Evolutionary conservation across 2,113 vertebrate species (phyloP).

Genomic region (Dendropsophus ebraccatus): DNA sequence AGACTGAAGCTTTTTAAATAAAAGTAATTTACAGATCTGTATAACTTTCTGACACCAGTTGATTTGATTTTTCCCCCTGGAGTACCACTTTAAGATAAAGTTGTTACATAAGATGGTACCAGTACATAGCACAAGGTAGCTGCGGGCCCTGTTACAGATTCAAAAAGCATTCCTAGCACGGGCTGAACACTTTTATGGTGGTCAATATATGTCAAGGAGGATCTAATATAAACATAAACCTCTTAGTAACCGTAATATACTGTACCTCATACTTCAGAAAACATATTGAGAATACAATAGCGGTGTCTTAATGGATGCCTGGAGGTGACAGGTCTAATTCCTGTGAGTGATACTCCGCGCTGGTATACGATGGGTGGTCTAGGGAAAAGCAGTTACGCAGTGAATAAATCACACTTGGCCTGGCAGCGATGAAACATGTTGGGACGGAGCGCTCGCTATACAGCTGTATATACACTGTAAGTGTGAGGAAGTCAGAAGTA

Average conservation of each 20-base stretch:
- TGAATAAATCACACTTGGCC: slow-evolving; percentile 51
- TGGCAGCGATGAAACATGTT: slow-evolving; percentile 38
- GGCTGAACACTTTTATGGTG: not conserved
- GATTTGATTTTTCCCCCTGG: no score
- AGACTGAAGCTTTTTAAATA: no score
- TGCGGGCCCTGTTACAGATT: no score
- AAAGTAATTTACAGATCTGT: no score
- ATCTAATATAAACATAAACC: slow-evolving; percentile 18
- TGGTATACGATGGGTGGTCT: slow-evolving; percentile 28
- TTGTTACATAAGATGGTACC: no score
- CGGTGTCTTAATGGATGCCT: slow-evolving; percentile 32
- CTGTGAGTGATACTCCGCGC: not conserved
- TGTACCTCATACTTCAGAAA: slow-evolving; percentile 9
- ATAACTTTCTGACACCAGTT: no score
- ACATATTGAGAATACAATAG: not conserved
- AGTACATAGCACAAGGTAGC: no score
- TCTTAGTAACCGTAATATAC: slow-evolving; percentile 21
- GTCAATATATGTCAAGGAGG: slow-evolving; percentile 6
- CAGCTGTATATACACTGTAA: slow-evolving; percentile 53
- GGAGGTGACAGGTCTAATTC: slow-evolving; percentile 33
- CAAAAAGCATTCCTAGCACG: not conserved
- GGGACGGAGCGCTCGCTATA: not conserved
- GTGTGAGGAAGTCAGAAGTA: slow-evolving; percentile 20
- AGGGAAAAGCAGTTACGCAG: slow-evolving; percentile 34
- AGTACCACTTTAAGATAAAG: no score